Evolutionary conservation across 2,888 invertebrate genomes (phyloP).

Genomic region (Nysson spinosus): DNA sequence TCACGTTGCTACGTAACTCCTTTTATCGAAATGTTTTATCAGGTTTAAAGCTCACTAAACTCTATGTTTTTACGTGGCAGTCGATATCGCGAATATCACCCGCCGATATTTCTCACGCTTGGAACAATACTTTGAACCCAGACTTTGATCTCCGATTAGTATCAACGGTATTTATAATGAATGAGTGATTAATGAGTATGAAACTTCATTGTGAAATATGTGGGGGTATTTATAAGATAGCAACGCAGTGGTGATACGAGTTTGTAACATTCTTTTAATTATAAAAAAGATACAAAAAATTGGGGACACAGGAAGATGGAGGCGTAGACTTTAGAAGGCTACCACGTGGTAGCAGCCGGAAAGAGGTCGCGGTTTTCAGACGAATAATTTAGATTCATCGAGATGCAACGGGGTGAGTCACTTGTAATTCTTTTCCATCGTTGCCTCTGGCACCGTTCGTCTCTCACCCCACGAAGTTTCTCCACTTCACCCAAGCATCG

Average conservation of each 20-base stretch:
- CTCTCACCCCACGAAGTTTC: conserved; percentile 5
- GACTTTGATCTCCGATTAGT: no score
- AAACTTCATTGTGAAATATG: no score
- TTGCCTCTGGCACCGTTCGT: conserved; percentile 43
- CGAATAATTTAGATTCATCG: conserved; percentile 76
- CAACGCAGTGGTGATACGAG: no score
- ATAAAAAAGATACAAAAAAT: no score
- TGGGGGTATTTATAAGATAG: no score
- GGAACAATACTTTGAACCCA: no score
- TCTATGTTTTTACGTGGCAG: no score
- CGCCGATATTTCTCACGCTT: conserved; percentile 25
- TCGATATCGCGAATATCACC: conserved; percentile 10
- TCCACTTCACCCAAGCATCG: conserved; percentile 24
- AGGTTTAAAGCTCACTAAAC: conserved; percentile 29
- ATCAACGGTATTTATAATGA: no score
- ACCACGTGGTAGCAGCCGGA: conserved; percentile 30
- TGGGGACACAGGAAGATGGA: no score
- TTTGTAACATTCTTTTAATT: no score
- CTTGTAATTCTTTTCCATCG: conserved; percentile 75
- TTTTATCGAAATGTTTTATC: conserved; percentile 32
- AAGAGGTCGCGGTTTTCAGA: conserved; percentile 41
- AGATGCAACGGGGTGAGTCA: conserved; percentile 71
- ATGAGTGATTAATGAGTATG: no score
- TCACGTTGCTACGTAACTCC: conserved; percentile 20
- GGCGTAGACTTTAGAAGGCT: conserved; percentile 15